Evolutionary conservation across 2,888 invertebrate genomes (phyloP).

Genomic region (Cerastis leucographa): DNA sequence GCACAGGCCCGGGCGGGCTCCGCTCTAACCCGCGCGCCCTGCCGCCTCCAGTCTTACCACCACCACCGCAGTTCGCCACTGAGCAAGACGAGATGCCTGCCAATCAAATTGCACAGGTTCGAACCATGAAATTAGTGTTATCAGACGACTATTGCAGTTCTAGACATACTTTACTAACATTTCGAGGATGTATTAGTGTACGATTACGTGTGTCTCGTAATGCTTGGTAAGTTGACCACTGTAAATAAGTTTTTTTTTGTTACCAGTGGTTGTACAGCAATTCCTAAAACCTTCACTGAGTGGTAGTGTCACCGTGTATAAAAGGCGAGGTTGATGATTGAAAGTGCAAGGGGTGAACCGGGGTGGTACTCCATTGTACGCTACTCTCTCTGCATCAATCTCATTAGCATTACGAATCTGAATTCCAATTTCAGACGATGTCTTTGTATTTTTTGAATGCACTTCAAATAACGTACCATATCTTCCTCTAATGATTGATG

Average conservation of each 20-base stretch:
- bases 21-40: conserved; percentile 89
- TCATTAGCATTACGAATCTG: conserved; percentile 3
- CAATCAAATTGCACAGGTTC: conserved; percentile 89
- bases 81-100: conserved; percentile 88
- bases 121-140: conserved; percentile 26
- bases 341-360: conserved; percentile 21
- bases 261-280: neutral
- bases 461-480: neutral
- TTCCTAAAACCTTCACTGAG: neutral
- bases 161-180: conserved; percentile 1
- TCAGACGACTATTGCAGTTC: neutral
- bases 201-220: no score
- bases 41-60: conserved; percentile 86
- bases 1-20: conserved; percentile 87
- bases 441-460: conserved; percentile 20
- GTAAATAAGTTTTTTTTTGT: neutral
- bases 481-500: neutral
- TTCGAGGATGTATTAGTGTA: neutral
- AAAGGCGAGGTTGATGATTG: conserved; percentile 6
- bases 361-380: conserved; percentile 7
- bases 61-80: conserved; percentile 87
- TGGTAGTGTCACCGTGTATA: neutral
- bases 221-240: neutral
- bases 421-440: neutral
- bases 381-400: conserved; percentile 2